Evolutionary conservation across 2,113 vertebrate species (phyloP).

Genomic region (Nothoprocta pentlandii): DNA sequence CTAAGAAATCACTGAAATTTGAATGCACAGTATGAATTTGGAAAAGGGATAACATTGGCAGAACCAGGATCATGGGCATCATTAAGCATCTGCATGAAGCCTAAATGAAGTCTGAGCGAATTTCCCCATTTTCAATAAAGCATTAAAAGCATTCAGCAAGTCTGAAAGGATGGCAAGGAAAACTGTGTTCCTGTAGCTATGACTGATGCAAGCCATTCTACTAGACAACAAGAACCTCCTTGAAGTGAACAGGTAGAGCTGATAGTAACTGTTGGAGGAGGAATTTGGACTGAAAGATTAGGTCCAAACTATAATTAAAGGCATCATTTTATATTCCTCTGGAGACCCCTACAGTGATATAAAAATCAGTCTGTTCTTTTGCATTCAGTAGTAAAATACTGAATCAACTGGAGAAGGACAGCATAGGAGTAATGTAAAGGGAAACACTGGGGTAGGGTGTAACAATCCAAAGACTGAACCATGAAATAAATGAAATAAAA

Average conservation of each 20-base stretch:
- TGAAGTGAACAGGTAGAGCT: background rate
- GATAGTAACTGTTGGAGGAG: background rate
- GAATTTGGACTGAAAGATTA: background rate
- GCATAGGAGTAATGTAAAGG: background rate
- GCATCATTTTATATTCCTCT: background rate
- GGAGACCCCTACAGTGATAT: background rate
- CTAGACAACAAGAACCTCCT: background rate
- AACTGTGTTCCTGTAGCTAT: background rate
- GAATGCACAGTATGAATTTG: background rate
- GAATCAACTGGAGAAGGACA: background rate
- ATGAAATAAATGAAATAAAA: conserved; percentile 26
- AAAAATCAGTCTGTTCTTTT: background rate
- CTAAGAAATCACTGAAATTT: background rate
- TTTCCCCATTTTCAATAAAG: background rate
- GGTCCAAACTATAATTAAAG: background rate
- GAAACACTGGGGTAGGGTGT: background rate
- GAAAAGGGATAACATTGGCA: background rate
- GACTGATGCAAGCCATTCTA: background rate
- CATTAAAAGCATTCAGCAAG: background rate
- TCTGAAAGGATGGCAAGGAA: background rate
- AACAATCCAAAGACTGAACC: background rate
- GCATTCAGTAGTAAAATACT: background rate
- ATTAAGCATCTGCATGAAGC: background rate
- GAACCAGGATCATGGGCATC: background rate
- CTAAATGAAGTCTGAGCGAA: background rate